phyloP scores from a whole-genome alignment of 2,113 vertebrate genomes.

The Brachirus orientalis region DNA sequence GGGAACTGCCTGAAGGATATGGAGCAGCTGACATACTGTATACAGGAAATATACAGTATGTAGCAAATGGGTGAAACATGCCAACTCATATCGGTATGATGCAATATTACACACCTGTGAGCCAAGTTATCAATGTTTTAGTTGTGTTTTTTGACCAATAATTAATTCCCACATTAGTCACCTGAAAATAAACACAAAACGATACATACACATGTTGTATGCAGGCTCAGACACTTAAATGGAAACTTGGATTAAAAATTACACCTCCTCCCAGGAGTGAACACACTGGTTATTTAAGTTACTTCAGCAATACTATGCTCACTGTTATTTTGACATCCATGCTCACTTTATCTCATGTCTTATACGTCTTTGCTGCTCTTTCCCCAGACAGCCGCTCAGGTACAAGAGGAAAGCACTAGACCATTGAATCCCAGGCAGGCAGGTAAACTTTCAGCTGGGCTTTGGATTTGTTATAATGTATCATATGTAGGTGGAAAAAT shows the following conservation, averaged over 20 bases:
- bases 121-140: not conserved
- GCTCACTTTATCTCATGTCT: conserved; percentile 4
- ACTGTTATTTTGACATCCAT: conserved; percentile 10
- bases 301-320: not conserved
- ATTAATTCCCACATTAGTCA: not conserved
- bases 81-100: not conserved
- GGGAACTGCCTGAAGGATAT: conserved; percentile 16
- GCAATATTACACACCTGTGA: not conserved
- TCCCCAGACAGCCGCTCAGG: conserved; percentile 40
- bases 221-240: not conserved
- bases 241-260: not conserved
- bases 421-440: conserved; percentile 70
- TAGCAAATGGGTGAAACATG: conserved; percentile 15
- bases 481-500: not conserved
- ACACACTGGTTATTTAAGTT: not conserved
- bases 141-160: not conserved
- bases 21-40: not conserved
- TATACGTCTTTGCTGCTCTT: conserved; percentile 1
- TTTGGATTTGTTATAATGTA: not conserved
- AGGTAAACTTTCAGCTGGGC: conserved; percentile 59
- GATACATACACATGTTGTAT: not conserved
- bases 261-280: not conserved
- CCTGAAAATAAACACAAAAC: not conserved
- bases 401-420: conserved; percentile 59
- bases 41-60: not conserved